A percentile compares a stretch with the other conserved stretches of the same genome.
Evolutionary conservation across 2,888 invertebrate species (phyloP).

Genomic region (Acleris holmiana): DNA sequence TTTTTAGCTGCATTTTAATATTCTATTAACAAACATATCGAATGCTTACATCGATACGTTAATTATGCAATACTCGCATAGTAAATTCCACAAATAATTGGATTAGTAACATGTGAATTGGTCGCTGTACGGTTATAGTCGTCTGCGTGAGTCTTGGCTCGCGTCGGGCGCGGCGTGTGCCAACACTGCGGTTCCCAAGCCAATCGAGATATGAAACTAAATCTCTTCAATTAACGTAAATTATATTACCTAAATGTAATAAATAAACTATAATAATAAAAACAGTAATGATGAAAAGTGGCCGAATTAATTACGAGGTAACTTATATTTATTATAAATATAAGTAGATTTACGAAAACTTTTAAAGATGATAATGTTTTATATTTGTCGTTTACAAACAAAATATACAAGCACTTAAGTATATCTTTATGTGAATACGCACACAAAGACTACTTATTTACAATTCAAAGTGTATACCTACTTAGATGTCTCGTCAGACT

Average conservation of each 20-base stretch:
- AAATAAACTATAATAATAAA: neutral
- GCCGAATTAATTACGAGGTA: no score
- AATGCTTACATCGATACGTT: neutral
- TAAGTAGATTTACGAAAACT: no score
- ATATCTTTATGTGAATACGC: neutral
- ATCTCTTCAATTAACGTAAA: constrained; percentile 19
- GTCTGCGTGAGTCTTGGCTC: constrained; percentile 25
- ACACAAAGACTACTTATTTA: neutral
- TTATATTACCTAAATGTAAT: neutral
- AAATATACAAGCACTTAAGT: neutral
- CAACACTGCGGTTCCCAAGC: constrained; percentile 18
- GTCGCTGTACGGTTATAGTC: constrained; percentile 4
- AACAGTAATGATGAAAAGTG: no score
- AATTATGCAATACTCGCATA: neutral
- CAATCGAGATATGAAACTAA: constrained; percentile 22
- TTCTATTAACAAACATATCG: neutral
- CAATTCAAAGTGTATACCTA: neutral
- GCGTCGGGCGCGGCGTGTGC: constrained; percentile 12
- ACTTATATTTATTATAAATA: no score
- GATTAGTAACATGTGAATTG: constrained; percentile 23
- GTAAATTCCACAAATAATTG: constrained; percentile 14
- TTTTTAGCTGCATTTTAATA: neutral
- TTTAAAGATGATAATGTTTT: no score
- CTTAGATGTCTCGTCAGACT: neutral
- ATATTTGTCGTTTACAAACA: neutral